Percentiles rank a stretch among this genome's conserved stretches.
phyloP scores from a whole-genome alignment of 2,113 vertebrate species.

The Psephotus haematonotus region DNA sequence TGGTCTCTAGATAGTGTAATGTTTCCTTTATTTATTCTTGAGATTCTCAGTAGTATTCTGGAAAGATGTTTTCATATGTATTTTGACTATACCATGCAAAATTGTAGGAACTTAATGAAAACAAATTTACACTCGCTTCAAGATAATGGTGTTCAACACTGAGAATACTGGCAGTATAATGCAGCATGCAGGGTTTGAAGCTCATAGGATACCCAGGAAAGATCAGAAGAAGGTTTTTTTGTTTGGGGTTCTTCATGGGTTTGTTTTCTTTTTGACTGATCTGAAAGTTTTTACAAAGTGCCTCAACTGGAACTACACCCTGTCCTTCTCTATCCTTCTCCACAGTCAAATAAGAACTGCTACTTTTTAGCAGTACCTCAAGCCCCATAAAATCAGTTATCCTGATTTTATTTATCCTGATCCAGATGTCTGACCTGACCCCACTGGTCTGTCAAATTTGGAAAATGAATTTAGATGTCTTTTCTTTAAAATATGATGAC shows the following conservation, averaged over 20 bases:
- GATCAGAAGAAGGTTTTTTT: not conserved
- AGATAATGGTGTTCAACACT: not conserved
- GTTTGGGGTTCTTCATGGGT: accelerated
- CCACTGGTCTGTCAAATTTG: not conserved
- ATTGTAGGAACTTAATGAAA: not conserved
- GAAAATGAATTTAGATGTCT: not conserved
- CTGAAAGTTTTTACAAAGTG: not conserved
- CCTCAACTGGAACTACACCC: not conserved
- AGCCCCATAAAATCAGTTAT: not conserved
- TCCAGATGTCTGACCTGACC: not conserved
- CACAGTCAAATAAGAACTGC: not conserved
- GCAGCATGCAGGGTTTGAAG: not conserved
- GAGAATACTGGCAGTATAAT: not conserved
- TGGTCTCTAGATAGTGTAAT: not conserved
- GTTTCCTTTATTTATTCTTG: not conserved
- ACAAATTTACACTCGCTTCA: not conserved
- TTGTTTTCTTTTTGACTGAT: not conserved
- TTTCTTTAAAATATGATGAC: not conserved
- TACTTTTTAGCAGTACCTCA: not conserved
- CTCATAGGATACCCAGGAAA: not conserved
- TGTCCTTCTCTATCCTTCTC: accelerated
- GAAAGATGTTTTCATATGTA: not conserved
- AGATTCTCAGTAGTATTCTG: not conserved
- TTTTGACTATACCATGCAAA: not conserved
- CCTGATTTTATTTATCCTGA: too few species aligned